Evolutionary conservation across 2,888 invertebrate genomes (phyloP).

Genomic region (Scaptomyza cyrtandrae): DNA sequence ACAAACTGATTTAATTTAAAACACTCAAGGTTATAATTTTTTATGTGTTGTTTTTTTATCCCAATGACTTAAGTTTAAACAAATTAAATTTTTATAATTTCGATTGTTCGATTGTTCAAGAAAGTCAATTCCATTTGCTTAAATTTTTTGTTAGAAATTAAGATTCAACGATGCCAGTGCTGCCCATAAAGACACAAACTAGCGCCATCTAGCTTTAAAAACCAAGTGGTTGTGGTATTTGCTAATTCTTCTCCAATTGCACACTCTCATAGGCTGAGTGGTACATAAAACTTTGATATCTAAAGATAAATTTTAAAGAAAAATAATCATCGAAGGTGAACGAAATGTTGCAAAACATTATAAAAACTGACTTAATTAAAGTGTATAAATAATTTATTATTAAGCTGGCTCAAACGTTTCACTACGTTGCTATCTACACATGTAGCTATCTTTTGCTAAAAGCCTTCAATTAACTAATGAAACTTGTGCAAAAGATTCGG

Average conservation of each 20-base stretch:
- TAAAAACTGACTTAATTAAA: background rate
- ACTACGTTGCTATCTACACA: background rate
- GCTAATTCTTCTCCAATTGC: background rate
- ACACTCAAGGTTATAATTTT: too few relatives aligned
- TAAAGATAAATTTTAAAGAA: background rate
- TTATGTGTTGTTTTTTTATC: too few relatives aligned
- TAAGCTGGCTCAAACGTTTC: background rate
- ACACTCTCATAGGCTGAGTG: conserved; percentile 6
- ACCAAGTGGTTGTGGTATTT: background rate
- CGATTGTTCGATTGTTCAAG: too few relatives aligned
- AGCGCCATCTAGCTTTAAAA: conserved; percentile 14
- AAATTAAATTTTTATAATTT: too few relatives aligned
- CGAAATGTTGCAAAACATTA: background rate
- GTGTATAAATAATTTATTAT: background rate
- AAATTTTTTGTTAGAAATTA: background rate
- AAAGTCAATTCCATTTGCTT: too few relatives aligned
- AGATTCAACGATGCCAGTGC: background rate
- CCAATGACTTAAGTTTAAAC: too few relatives aligned
- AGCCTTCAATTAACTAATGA: conserved; percentile 13
- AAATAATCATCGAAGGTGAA: background rate
- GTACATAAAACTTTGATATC: background rate
- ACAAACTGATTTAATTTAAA: too few relatives aligned
- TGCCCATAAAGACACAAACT: background rate
- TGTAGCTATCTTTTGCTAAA: background rate
- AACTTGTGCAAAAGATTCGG: background rate